A percentile compares a stretch with the other conserved stretches of the same genome.
These are phyloP conservation scores for Nomada fucata DNA, from an alignment of 2,888 invertebrate genomes.

Conservation along the genomic window DNA sequence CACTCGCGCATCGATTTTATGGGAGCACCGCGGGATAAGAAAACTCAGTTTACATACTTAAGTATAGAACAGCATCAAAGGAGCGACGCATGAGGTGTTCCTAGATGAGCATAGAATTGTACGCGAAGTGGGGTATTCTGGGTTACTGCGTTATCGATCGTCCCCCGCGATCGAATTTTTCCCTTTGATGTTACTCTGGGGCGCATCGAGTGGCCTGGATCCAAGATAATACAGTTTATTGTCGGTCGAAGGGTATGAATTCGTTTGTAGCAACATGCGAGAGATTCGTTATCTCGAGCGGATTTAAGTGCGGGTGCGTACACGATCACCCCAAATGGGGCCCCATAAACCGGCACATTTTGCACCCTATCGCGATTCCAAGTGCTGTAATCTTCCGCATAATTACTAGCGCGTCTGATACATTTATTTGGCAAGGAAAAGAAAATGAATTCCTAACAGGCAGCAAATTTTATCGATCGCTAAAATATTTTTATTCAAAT, in stretches of 20 bases:
- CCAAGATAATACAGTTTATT: conserved; percentile 58
- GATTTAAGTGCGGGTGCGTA: conserved; percentile 67
- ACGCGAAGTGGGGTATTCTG: conserved; percentile 20
- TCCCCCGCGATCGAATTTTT: conserved; percentile 53
- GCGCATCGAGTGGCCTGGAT: conserved; percentile 52
- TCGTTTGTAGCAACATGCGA: conserved; percentile 55
- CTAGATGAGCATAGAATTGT: conserved; percentile 45
- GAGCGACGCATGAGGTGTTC: conserved; percentile 18
- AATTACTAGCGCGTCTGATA: neutral
- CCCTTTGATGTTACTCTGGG: conserved; percentile 62
- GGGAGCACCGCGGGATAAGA: neutral
- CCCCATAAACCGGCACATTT: conserved; percentile 17
- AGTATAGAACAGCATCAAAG: conserved; percentile 35
- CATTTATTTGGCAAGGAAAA: neutral
- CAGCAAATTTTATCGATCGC: too few species aligned
- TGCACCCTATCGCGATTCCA: conserved; percentile 26
- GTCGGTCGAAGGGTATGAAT: conserved; percentile 53
- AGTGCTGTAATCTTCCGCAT: conserved; percentile 1
- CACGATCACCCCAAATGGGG: conserved; percentile 47
- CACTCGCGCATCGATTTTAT: neutral
- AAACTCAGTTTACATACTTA: conserved; percentile 12
- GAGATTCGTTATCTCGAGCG: conserved; percentile 74
- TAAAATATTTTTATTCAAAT: too few species aligned
- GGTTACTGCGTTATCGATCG: conserved; percentile 50
- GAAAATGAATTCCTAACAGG: neutral